Evolutionary conservation across 2,797 vertebrate genomes (phyloP), one percentile per base, ranked within the genome.

Genomic region (Coracias cyanogaster): DNA sequence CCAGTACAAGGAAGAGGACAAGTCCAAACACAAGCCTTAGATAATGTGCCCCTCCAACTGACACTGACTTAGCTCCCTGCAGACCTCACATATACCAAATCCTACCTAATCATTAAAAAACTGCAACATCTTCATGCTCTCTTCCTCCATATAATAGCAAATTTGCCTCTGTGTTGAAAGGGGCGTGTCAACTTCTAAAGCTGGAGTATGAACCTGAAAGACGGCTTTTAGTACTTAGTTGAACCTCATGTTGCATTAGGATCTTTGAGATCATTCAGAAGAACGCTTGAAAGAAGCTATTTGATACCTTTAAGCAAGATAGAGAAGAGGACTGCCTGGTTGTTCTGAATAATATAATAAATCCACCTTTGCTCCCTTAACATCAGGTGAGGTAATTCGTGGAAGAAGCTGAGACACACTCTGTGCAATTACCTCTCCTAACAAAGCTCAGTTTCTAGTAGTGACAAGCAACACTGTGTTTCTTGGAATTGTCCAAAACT

Each of bases 211-310:
- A 48, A 39, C 28, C 9, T 29, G 45, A 60, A 62, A 62, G 12
- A 11, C 0, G 1, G 19, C 7, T 78, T 76, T 94, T 35, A 11
- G 46, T 10, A 41, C 31, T 28, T 26, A 6, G 3, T 20, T 57
- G 41, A 22, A 9, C 15, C 57, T 74, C 39, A 5, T 0, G 1
- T 1, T 28, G 64, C 18, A 7, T 20, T 12, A 15, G 33, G 65
- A 33, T 20, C 78, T 51, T 51, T 48, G 48, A 21, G 46, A 51
- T 46, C 7, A 5, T 43, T 76, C 15, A 39, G 45, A 15, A 51
- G 49, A 72, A 45, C 4, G 39, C 21, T 43, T 31, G 24, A 61
- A 72, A 39, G 5, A 9, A 26, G 15, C 25, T 57, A 31, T 14
- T 14, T 60, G 52, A 62, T 31, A 57, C 19, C 61, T 46, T 76